Conservation (phyloP, 2,113 vertebrate species). For the Glaucomys volans region DNA sequence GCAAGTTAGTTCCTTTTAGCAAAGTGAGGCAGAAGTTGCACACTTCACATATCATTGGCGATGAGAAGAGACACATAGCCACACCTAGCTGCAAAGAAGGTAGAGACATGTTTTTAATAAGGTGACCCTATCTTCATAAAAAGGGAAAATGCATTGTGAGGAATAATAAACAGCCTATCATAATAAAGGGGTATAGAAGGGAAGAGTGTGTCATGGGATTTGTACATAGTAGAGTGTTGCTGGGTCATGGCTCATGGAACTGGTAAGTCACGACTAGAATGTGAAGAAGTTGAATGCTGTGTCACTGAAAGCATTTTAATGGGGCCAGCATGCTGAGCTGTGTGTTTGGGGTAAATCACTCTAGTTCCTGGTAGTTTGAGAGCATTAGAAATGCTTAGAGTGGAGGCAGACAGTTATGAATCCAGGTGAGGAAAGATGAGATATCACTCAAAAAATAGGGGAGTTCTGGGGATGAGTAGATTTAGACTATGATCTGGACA, state of each 20-base stretch:
- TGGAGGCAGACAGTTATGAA: neutral
- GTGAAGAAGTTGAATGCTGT: neutral
- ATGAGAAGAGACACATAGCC: neutral
- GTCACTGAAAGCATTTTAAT: neutral
- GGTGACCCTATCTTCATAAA: neutral
- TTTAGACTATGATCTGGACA: neutral
- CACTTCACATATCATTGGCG: neutral
- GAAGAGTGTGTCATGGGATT: neutral
- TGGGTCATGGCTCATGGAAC: neutral
- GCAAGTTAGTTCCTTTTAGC: neutral
- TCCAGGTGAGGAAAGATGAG: neutral
- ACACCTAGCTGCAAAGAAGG: neutral
- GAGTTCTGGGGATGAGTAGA: neutral
- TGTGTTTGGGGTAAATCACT: neutral
- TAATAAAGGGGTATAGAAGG: neutral
- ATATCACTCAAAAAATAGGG: neutral
- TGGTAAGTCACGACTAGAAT: neutral
- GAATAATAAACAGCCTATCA: neutral
- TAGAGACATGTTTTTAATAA: neutral
- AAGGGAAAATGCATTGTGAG: neutral
- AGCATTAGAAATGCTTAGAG: neutral
- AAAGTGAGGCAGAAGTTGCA: neutral
- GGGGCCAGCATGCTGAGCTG: neutral
- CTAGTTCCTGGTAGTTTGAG: neutral
- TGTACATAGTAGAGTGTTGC: fast-evolving